Evolutionary conservation across 2,113 vertebrate species (phyloP), one percentile per base, ranked within the genome.

Genomic region (Ornithorhynchus anatinus): DNA sequence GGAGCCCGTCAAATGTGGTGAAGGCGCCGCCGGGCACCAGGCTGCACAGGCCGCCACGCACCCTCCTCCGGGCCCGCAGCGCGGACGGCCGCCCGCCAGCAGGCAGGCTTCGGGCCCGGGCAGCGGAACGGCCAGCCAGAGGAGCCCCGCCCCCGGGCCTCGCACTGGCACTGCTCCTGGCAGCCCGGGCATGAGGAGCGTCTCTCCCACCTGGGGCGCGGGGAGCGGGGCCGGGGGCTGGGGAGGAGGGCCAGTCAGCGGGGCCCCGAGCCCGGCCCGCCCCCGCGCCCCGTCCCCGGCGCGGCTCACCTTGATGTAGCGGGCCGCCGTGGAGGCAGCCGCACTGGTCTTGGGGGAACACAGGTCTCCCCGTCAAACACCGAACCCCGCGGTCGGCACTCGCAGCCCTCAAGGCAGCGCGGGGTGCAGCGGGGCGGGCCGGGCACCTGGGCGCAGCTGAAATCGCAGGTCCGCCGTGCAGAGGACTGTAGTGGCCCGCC

Each of bases 401-500:
- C 80, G 65, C 91, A 94, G 57, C 92, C 89, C 79, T 94, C 92
- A 65, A 86, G 90, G 60, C 90, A 92, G 23, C 9, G 5, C 4
- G 61, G 14, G 8, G 39, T 59, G 35, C 56, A 80, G 29, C 45
- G 36, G 85, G 82, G 31, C 5, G 19, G 61, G 32, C 37, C 19
- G 3, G 43, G 22, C 47, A 71, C 39, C 51, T 85, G 80, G 57
- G 81, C 78, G 74, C 91, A 92, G 40, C 75, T 79, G 39, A 68
- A 72, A 19, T 29, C 57, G 58, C 91, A 92, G 38, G 80, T 90
- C 54, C 75, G 62, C 13, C 13, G 87, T 80, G 52, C 91, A 94
- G 76, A 86, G 12, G 36, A n/a, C 86, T 69, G 35, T 92, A 93
- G 78, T 92, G 93, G 61, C 85, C 91, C n/a, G n/a, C 76, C 77